These are phyloP conservation scores for Ptychobarbus kaznakovi DNA, from an alignment of 2,797 vertebrate genomes.

Conservation along the genomic window DNA sequence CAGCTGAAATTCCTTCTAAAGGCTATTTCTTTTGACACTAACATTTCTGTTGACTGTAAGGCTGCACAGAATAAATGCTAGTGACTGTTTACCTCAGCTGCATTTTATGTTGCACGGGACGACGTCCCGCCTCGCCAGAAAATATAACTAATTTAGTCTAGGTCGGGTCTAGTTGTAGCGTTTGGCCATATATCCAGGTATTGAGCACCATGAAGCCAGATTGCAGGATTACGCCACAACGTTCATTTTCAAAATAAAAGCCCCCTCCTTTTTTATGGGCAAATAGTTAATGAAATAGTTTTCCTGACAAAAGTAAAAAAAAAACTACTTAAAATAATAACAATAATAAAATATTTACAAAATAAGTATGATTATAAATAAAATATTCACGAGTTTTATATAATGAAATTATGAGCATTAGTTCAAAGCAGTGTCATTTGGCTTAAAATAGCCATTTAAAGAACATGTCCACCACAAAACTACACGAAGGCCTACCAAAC, in stretches of 20 bases:
- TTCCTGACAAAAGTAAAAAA: background rate
- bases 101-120: background rate
- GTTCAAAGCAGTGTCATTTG: background rate
- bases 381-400: background rate
- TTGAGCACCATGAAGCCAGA: slow-evolving; percentile 30
- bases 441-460: background rate
- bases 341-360: too few species aligned
- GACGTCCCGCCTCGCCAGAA: background rate
- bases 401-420: background rate
- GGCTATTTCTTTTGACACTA: background rate
- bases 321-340: background rate
- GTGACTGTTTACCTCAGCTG: slow-evolving; percentile 17
- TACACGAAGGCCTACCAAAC: background rate
- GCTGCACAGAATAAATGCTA: background rate
- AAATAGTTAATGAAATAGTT: background rate
- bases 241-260: slow-evolving; percentile 30
- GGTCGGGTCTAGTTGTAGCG: background rate
- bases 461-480: background rate
- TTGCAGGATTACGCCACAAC: background rate
- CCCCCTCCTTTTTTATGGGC: background rate
- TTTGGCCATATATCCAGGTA: slow-evolving; percentile 22
- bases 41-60: background rate
- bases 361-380: too few species aligned
- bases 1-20: slow-evolving; percentile 18
- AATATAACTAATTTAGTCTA: slow-evolving; percentile 7